These are phyloP conservation scores for Tribolium freemani DNA, from an alignment of 2,888 invertebrate species.

Conservation along the genomic window DNA sequence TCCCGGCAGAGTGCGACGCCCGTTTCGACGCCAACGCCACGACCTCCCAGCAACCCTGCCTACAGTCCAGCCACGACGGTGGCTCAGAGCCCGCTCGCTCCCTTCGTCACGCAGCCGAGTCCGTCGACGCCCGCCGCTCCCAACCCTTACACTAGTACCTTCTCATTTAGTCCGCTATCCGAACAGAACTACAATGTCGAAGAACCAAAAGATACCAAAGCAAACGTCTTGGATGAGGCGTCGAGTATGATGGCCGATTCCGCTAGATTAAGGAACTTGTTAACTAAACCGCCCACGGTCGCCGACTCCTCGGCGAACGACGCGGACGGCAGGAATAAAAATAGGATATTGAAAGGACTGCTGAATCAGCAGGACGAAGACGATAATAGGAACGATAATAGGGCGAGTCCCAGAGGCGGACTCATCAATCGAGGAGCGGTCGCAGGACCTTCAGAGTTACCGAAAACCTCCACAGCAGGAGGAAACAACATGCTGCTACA, in stretches of 20 bases:
- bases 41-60: conserved; percentile 70
- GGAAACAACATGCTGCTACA: conserved; percentile 76
- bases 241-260: conserved; percentile 69
- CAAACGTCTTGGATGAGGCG: conserved; percentile 67
- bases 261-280: conserved; percentile 73
- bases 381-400: conserved; percentile 68
- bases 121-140: conserved; percentile 60
- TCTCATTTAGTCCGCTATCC: conserved; percentile 76
- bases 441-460: conserved; percentile 66
- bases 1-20: conserved; percentile 74
- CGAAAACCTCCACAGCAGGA: conserved; percentile 53
- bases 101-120: conserved; percentile 71
- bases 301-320: conserved; percentile 58
- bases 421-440: conserved; percentile 59
- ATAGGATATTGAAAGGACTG: conserved; percentile 73
- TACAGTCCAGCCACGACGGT: conserved; percentile 59
- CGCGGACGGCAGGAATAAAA: conserved; percentile 67
- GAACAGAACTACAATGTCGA: conserved; percentile 69
- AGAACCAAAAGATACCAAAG: conserved; percentile 69
- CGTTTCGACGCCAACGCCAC: conserved; percentile 75
- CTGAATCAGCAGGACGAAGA: conserved; percentile 79
- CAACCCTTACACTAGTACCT: conserved; percentile 66
- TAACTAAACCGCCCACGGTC: conserved; percentile 70
- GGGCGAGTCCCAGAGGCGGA: conserved; percentile 67
- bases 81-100: conserved; percentile 67